Evolutionary conservation across 2,888 invertebrate genomes (phyloP), one percentile per base, ranked within the genome.

Genomic region (Drosophila greeni): DNA sequence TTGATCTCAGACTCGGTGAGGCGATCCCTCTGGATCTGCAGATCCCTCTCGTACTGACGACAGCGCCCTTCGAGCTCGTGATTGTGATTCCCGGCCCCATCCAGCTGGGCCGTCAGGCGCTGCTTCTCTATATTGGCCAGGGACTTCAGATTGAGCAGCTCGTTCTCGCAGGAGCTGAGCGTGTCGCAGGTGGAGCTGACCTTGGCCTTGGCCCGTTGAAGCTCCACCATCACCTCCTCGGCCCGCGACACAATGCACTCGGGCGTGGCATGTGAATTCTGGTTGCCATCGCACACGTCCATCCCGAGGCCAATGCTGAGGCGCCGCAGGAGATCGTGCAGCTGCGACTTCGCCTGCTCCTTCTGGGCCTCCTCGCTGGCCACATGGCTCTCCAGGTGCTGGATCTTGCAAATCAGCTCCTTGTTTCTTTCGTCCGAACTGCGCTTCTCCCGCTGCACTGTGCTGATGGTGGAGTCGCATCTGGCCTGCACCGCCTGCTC

Each of bases 231-330:
- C 18, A 95, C 89, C 87, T 95, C 95, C 8, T 94, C 91, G 7
- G 94, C 93, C 87, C 94, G 94, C 59, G 93, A 92, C n/a, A 95
- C 91, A 6, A 95, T 90, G 70, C 92, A 91, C 83, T 95, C 95
- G 0, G 93, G 91, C 1, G 93, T 92, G 6, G 91, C 88, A 73
- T 78, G 83, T 1, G 91, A 88, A 37, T 90, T 90, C 66, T 67
- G 73, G 3, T 91, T 89, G 34, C 90, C 89, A 66, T 94, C 94
- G 79, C 92, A 92, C 11, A 92, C 91, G 75, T 95, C 85, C 14
- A 92, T 89, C 40, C 93, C 94, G 53, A 95, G 86, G n/a, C 94
- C 93, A 12, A 92, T 91, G 5, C 94, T 93, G 34, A 95, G 87
- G 59, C 95, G 91, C 37, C 94, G 90, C 16, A 95, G 91, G 8